Evolutionary conservation across 2,797 vertebrate genomes (phyloP).

Genomic region (Adelosebastes latens): DNA sequence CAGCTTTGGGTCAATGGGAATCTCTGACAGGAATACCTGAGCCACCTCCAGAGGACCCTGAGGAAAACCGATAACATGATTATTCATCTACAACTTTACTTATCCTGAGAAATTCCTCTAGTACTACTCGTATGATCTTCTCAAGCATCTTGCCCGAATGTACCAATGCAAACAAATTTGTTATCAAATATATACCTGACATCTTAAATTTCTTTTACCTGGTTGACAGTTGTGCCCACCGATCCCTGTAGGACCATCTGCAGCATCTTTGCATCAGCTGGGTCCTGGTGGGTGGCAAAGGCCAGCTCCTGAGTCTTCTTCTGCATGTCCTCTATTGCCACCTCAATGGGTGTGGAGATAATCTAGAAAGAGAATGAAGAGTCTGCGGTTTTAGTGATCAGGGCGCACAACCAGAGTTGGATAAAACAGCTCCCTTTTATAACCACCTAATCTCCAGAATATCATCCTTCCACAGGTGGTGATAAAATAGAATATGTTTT

Average conservation of each 20-base stretch:
- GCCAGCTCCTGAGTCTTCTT: slow-evolving; percentile 98
- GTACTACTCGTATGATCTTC: neutral
- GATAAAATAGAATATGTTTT: neutral
- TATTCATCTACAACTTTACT: neutral
- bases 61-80: neutral
- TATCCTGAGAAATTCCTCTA: neutral
- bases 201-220: slow-evolving; percentile 78
- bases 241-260: slow-evolving; percentile 99
- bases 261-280: slow-evolving; percentile 97
- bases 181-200: neutral
- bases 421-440: neutral
- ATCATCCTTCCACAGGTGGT: neutral
- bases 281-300: slow-evolving; percentile 98
- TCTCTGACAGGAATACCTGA: slow-evolving; percentile 98
- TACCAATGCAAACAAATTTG: neutral
- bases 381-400: neutral
- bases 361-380: slow-evolving; percentile 78
- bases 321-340: slow-evolving; percentile 99
- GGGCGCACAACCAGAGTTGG: fast-evolving
- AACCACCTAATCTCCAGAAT: neutral
- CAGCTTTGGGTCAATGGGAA: slow-evolving; percentile 96
- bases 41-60: slow-evolving; percentile 98
- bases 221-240: slow-evolving; percentile 98
- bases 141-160: neutral
- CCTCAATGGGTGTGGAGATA: slow-evolving; percentile 96